These are phyloP conservation scores for Noctua janthe DNA, from an alignment of 2,888 invertebrate species.

Conservation along the genomic window DNA sequence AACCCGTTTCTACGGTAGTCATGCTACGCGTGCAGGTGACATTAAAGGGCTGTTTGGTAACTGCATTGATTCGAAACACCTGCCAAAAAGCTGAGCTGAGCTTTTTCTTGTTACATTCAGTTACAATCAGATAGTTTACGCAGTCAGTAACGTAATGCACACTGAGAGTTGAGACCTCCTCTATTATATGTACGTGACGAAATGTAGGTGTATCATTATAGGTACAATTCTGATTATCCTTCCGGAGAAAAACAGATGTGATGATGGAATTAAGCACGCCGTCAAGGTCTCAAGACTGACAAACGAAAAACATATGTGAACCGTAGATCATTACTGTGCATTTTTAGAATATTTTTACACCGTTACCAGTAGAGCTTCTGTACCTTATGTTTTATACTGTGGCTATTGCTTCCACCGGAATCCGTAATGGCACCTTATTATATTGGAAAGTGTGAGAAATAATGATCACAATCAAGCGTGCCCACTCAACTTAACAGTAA, in stretches of 20 bases:
- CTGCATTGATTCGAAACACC: background rate
- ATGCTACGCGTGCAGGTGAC: background rate
- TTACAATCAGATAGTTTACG: background rate
- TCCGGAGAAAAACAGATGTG: background rate
- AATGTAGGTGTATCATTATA: background rate
- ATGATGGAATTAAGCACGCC: background rate
- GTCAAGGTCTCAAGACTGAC: background rate
- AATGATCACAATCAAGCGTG: constrained; percentile 56
- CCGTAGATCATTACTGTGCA: background rate
- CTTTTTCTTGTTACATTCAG: background rate
- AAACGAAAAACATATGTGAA: background rate
- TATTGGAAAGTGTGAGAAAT: constrained; percentile 64
- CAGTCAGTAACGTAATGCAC: background rate
- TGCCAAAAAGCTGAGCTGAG: background rate
- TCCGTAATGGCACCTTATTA: constrained; percentile 66
- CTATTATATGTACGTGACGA: background rate
- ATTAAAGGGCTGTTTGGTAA: background rate
- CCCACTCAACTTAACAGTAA: constrained; percentile 43
- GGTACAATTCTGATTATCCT: background rate
- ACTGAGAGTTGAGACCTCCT: background rate
- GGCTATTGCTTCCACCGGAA: constrained; percentile 35
- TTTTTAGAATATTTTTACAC: background rate
- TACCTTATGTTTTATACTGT: background rate
- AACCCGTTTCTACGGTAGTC: no score
- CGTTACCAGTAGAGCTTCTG: constrained; percentile 8